Evolutionary conservation across 2,113 vertebrate genomes (phyloP).

Genomic region (Lontra canadensis): DNA sequence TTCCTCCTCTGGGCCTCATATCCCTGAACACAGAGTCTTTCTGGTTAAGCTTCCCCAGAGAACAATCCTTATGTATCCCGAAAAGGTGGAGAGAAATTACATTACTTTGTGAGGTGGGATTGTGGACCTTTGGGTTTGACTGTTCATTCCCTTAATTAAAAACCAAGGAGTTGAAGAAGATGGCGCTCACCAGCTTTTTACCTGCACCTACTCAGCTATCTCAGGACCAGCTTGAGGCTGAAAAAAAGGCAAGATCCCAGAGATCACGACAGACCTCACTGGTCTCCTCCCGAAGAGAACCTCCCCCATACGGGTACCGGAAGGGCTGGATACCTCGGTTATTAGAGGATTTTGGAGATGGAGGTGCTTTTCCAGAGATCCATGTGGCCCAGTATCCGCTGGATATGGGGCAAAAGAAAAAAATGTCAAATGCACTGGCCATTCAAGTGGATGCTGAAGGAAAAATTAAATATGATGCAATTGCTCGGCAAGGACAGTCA

Average conservation of each 20-base stretch:
- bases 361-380: too few species aligned
- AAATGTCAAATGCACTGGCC: too few species aligned
- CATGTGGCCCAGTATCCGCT: too few species aligned
- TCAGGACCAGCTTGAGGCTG: conserved; percentile 97
- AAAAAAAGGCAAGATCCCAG: conserved; percentile 92
- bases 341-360: too few species aligned
- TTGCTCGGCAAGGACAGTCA: too few species aligned
- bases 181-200: too few species aligned
- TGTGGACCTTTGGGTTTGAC: not conserved
- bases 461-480: too few species aligned
- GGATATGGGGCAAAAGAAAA: too few species aligned
- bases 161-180: too few species aligned
- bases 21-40: not conserved
- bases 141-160: not conserved
- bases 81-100: not conserved
- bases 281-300: conserved; percentile 93
- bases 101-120: not conserved
- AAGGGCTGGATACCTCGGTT: conserved; percentile 95
- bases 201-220: conserved; percentile 97
- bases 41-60: not conserved
- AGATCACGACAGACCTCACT: conserved; percentile 92
- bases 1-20: not conserved
- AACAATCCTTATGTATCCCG: not conserved
- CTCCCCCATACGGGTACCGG: conserved; percentile 92
- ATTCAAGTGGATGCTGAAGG: too few species aligned